These are phyloP conservation scores for Tachycineta bicolor DNA, from an alignment of 2,113 vertebrate species.

Conservation along the genomic window DNA sequence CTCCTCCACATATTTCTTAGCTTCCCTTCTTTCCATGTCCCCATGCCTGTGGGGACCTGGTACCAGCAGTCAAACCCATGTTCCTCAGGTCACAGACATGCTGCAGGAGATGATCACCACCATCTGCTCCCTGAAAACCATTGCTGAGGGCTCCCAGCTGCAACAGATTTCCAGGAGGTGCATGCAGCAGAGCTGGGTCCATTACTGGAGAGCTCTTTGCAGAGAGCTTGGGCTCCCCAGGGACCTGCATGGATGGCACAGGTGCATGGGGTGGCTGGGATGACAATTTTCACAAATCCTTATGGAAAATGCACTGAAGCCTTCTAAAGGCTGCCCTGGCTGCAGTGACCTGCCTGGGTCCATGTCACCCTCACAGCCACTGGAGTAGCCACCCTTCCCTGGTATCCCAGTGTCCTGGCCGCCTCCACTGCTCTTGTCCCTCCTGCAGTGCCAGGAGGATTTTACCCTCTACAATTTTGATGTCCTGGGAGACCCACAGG, in stretches of 20 bases:
- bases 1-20: not conserved
- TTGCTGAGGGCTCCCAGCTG: not conserved
- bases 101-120: constrained; percentile 64
- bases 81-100: constrained; percentile 24
- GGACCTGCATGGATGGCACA: not conserved
- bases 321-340: not conserved
- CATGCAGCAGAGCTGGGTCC: too few relatives aligned
- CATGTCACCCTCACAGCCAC: not conserved
- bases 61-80: not conserved
- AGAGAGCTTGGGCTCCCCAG: not conserved
- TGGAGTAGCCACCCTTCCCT: not conserved
- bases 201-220: not conserved
- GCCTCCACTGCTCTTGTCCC: not conserved
- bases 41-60: not conserved
- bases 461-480: not conserved
- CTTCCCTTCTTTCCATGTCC: not conserved
- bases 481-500: not conserved
- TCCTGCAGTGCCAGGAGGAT: not conserved
- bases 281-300: not conserved
- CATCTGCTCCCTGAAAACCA: not conserved
- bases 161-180: not conserved
- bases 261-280: not conserved
- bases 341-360: not conserved
- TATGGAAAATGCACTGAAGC: not conserved
- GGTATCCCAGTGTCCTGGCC: not conserved